A percentile compares a stretch with the other conserved stretches of the same genome.
Evolutionary conservation across 2,113 vertebrate species (phyloP).

Genomic region (Anoura caudifer): DNA sequence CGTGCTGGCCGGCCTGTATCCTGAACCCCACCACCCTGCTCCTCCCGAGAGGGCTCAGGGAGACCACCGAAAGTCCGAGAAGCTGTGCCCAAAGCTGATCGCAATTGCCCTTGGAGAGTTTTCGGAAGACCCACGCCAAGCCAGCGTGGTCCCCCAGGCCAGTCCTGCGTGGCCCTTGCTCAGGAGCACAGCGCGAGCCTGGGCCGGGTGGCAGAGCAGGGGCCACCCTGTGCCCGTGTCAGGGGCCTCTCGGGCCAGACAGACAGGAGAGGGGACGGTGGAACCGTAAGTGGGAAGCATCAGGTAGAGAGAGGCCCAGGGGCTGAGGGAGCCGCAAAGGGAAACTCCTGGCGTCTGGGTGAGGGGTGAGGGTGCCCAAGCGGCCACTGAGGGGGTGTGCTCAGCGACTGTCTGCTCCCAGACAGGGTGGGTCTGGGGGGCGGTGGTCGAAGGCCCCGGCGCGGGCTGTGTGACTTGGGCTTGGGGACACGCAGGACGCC

Average conservation of each 20-base stretch:
- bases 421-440: background rate
- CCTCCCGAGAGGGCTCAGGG: background rate
- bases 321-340: background rate
- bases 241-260: background rate
- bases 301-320: background rate
- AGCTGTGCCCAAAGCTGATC: background rate
- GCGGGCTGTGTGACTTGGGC: accelerated
- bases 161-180: accelerated
- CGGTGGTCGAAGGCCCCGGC: accelerated
- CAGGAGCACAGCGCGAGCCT: too few relatives aligned
- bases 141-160: background rate
- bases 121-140: background rate
- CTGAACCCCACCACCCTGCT: background rate
- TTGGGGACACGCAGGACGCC: accelerated
- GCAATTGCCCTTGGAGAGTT: background rate
- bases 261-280: background rate
- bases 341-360: accelerated
- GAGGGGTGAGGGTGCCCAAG: background rate
- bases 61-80: background rate
- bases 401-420: background rate
- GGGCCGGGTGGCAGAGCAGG: accelerated
- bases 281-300: background rate
- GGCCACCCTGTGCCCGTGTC: too few relatives aligned
- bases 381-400: too few relatives aligned
- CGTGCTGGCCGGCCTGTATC: background rate